phyloP scores from a whole-genome alignment of 2,888 invertebrate genomes.

The Hybos culiciformis region DNA sequence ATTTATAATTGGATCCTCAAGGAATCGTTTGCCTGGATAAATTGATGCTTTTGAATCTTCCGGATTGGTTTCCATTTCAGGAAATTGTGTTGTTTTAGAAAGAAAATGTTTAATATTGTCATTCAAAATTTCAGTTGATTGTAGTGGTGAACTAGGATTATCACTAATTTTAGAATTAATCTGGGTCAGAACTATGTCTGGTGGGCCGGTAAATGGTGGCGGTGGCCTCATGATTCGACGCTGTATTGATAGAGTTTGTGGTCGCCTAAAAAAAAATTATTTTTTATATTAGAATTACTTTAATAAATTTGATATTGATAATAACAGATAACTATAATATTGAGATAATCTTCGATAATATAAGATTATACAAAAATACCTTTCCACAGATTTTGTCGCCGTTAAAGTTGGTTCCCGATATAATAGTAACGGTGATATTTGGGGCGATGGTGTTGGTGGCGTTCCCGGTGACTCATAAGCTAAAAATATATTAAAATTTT shows the following conservation, averaged over 20 bases:
- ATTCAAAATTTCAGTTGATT: conserved; percentile 12
- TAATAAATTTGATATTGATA: no score
- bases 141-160: conserved; percentile 5
- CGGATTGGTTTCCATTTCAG: neutral
- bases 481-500: conserved; percentile 6
- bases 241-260: conserved; percentile 4
- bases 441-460: conserved; percentile 17
- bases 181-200: conserved; percentile 15
- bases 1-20: conserved; percentile 23
- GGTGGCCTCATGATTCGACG: conserved; percentile 8
- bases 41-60: conserved; percentile 15
- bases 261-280: conserved; percentile 3
- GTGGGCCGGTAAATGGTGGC: conserved; percentile 5
- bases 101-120: no score
- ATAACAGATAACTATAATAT: conserved; percentile 9
- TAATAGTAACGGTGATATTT: conserved; percentile 9
- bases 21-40: conserved; percentile 27
- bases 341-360: conserved; percentile 1
- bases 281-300: no score
- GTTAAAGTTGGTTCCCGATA: neutral
- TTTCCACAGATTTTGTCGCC: conserved; percentile 11
- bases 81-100: conserved; percentile 3
- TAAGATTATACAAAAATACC: no score
- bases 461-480: conserved; percentile 19
- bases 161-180: no score